A percentile compares a stretch with the other conserved stretches of the same genome.
Evolutionary conservation across 2,113 vertebrate species (phyloP).

Genomic region (Nanger granti): DNA sequence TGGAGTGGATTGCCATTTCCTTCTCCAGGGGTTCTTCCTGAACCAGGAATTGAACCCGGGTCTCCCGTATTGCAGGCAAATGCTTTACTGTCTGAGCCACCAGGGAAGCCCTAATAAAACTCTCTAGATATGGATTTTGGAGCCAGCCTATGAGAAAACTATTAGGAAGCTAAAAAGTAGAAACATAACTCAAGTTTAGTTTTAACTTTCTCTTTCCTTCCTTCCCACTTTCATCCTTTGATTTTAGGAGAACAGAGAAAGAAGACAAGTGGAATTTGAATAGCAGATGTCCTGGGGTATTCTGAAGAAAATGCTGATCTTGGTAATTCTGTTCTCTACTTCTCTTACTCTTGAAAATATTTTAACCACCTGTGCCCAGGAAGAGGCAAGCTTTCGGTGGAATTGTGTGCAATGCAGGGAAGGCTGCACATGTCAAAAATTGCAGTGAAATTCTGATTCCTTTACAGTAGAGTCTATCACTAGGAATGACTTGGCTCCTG

Average conservation of each 20-base stretch:
- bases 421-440: not conserved
- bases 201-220: not conserved
- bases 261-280: not conserved
- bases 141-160: not conserved
- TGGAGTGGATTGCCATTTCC: too few species aligned
- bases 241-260: not conserved
- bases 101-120: too few species aligned
- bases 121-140: not conserved
- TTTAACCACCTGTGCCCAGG: not conserved
- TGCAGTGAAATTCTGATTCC: not conserved
- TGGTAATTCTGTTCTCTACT: not conserved
- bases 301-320: not conserved
- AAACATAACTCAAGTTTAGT: not conserved
- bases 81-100: too few species aligned
- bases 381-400: not conserved
- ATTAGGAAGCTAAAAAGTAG: not conserved
- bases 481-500: not conserved
- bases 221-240: not conserved
- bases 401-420: not conserved
- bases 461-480: not conserved
- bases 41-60: rapidly evolving
- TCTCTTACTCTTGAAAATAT: not conserved
- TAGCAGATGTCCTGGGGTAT: not conserved
- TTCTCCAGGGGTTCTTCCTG: too few species aligned
- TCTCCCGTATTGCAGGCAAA: too few species aligned